Percentiles rank a stretch among this genome's conserved stretches.
Evolutionary conservation across 2,797 vertebrate species (phyloP).

Genomic region (Emys orbicularis): DNA sequence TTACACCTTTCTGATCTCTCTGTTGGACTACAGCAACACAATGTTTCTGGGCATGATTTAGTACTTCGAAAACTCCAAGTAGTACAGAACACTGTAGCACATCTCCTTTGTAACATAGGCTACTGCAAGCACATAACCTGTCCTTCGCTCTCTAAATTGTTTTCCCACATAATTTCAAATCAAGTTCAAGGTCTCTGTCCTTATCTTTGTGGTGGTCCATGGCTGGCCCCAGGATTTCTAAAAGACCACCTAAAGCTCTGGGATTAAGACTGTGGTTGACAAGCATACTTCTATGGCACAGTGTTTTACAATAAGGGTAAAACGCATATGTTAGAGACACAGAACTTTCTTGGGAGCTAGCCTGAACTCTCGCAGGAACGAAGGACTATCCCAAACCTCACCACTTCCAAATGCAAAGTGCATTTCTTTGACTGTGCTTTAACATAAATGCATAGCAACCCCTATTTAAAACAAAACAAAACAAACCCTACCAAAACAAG

Average conservation of each 20-base stretch:
- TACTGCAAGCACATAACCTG: background rate
- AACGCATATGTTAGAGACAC: too few species aligned
- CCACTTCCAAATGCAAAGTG: too few species aligned
- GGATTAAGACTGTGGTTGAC: background rate
- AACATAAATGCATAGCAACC: too few species aligned
- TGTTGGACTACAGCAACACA: background rate
- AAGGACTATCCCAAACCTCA: too few species aligned
- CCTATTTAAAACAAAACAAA: too few species aligned
- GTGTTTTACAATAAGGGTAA: too few species aligned
- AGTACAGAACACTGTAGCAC: background rate
- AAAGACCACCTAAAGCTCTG: background rate
- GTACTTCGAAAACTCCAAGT: background rate
- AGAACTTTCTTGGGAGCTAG: too few species aligned
- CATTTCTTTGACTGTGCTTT: too few species aligned
- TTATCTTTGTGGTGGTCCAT: background rate
- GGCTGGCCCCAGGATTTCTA: background rate
- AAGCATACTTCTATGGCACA: background rate
- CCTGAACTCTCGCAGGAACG: too few species aligned
- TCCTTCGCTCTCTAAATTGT: background rate
- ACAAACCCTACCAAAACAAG: background rate
- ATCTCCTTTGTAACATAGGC: too few species aligned
- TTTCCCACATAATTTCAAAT: background rate
- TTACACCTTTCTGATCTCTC: background rate
- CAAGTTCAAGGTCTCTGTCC: background rate
- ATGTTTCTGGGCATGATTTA: background rate